These are phyloP conservation scores for Trichogramma dendrolimi DNA, from an alignment of 2,888 invertebrate species.

Conservation along the genomic window DNA sequence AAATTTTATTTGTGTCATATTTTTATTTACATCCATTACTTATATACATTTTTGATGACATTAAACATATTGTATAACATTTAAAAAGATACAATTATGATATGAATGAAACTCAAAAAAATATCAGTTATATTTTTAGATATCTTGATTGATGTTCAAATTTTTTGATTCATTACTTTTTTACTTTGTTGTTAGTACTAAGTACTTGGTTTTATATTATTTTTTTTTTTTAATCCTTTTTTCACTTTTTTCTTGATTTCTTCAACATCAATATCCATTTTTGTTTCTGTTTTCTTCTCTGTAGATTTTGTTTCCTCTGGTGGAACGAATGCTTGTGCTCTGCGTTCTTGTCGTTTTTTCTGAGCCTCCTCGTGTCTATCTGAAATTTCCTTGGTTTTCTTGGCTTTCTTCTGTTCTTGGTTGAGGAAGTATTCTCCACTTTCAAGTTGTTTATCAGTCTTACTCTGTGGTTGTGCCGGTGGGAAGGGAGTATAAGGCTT, in stretches of 20 bases:
- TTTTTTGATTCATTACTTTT: no score
- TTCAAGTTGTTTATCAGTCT: slow-evolving; percentile 89
- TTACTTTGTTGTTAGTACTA: no score
- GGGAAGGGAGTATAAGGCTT: slow-evolving; percentile 97
- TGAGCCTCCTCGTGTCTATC: slow-evolving; percentile 74
- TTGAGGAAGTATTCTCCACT: slow-evolving; percentile 95
- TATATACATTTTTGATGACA: no score
- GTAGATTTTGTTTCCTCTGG: slow-evolving; percentile 61
- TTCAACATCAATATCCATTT: slow-evolving; percentile 60
- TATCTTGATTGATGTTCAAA: no score
- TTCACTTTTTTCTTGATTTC: slow-evolving; percentile 73
- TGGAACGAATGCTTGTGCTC: slow-evolving; percentile 78
- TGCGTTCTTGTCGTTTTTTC: slow-evolving; percentile 69
- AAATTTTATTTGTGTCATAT: no score
- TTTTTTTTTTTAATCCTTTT: slow-evolving; percentile 51
- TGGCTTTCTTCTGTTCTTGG: slow-evolving; percentile 72
- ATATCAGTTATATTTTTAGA: no score
- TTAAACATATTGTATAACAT: no score
- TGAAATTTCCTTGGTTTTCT: slow-evolving; percentile 69
- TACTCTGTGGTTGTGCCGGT: slow-evolving; percentile 87
- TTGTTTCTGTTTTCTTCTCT: slow-evolving; percentile 34
- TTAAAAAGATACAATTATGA: no score
- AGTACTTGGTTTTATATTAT: no score
- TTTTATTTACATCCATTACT: no score
- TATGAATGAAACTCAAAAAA: no score